phyloP scores from a whole-genome alignment of 2,797 vertebrate genomes.

The Cyprinella venusta region DNA sequence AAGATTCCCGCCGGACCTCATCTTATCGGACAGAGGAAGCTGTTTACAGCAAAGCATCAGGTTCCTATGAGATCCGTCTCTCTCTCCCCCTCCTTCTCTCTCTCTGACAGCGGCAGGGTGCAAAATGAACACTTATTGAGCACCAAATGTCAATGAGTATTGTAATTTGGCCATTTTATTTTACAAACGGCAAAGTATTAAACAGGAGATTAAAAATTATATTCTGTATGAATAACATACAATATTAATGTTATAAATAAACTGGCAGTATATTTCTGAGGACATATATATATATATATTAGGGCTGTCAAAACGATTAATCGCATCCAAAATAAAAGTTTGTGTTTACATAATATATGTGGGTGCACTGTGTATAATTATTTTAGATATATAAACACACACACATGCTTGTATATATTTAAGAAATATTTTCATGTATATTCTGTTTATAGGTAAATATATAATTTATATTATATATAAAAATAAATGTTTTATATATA shows the following conservation, averaged over 20 bases:
- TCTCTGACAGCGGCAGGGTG: conserved; percentile 24
- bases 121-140: not conserved
- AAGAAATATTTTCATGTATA: no score
- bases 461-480: no score
- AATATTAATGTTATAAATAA: not conserved
- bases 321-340: no score
- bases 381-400: no score
- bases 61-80: conserved; percentile 37
- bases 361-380: no score
- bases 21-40: conserved; percentile 45
- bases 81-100: not conserved
- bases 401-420: no score
- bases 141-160: not conserved
- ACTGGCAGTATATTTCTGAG: not conserved
- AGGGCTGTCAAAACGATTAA: no score
- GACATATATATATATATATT: not conserved
- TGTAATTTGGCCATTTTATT: not conserved
- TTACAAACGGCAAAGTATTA: no score
- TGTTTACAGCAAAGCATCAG: conserved; percentile 45
- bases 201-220: not conserved
- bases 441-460: no score
- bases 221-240: not conserved
- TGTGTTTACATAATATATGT: no score
- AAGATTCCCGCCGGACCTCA: conserved; percentile 20
- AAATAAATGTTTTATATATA: no score